A percentile compares a stretch with the other conserved stretches of the same genome.
phyloP scores from a whole-genome alignment of 2,888 invertebrate species.

The Callimorpha dominula region DNA sequence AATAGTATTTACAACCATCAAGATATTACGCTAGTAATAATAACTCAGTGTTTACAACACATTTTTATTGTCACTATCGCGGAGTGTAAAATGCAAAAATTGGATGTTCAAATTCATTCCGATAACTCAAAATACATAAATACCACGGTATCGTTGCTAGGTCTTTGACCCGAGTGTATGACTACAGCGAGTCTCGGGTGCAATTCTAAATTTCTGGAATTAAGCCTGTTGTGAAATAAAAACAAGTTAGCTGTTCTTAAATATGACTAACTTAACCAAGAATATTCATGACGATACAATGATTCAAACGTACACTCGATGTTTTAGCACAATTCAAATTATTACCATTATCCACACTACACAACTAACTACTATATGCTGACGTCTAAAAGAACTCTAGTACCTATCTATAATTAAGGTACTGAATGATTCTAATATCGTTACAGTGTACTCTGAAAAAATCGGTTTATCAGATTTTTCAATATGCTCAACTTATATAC shows the following conservation, averaged over 20 bases:
- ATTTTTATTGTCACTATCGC: not conserved
- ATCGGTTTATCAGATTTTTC: too few relatives aligned
- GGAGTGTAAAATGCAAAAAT: constrained; percentile 21
- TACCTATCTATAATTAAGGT: too few relatives aligned
- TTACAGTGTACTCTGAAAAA: too few relatives aligned
- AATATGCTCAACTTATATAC: too few relatives aligned
- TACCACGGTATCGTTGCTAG: constrained; percentile 16
- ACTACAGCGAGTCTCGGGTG: not conserved
- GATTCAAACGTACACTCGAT: constrained; percentile 38
- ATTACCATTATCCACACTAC: too few relatives aligned
- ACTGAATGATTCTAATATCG: too few relatives aligned
- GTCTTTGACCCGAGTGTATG: constrained; percentile 36
- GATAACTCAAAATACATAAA: constrained; percentile 17
- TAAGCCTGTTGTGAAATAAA: not conserved
- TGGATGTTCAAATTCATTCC: constrained; percentile 9
- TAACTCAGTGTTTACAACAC: too few relatives aligned
- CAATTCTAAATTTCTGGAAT: not conserved
- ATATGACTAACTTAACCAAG: not conserved
- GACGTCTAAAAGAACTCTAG: too few relatives aligned
- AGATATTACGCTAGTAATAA: too few relatives aligned
- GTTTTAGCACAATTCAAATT: not conserved
- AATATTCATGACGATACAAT: constrained; percentile 3
- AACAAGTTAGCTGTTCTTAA: not conserved
- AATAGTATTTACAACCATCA: too few relatives aligned
- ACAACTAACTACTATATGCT: too few relatives aligned